These are phyloP conservation scores for Chironex yamaguchii DNA, from an alignment of 30 jellyfish, hydroid and myxozoan genomes.

Conservation along the genomic window DNA sequence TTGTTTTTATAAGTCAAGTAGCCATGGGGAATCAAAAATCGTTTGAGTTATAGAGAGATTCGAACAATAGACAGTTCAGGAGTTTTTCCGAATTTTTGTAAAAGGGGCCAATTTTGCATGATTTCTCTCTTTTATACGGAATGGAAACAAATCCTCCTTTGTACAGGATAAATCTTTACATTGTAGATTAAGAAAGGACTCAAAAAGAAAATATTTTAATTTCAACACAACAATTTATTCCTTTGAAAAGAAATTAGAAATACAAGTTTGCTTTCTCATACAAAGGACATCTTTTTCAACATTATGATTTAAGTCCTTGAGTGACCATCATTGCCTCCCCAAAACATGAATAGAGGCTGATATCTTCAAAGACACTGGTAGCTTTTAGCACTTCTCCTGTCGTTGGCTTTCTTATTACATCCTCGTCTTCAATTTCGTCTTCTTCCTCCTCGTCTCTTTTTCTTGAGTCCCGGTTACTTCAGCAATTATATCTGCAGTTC, in stretches of 20 bases:
- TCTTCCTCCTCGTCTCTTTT: neutral
- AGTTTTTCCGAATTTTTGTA: neutral
- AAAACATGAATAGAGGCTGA: neutral
- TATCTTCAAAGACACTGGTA: neutral
- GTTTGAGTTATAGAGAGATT: neutral
- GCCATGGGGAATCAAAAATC: neutral
- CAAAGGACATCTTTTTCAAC: neutral
- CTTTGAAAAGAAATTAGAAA: neutral
- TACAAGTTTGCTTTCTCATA: neutral
- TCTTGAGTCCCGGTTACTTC: neutral
- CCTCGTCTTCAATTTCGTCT: constrained; percentile 8
- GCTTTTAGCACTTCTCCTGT: constrained; percentile 3
- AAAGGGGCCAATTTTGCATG: neutral
- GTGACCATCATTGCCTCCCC: constrained; percentile 3
- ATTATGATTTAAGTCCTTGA: neutral
- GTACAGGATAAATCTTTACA: neutral
- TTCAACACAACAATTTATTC: neutral
- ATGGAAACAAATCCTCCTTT: neutral
- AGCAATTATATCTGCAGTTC: constrained; percentile 10
- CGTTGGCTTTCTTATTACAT: constrained; percentile 1
- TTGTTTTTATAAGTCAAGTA: neutral
- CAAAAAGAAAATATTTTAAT: no score
- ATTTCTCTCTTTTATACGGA: neutral
- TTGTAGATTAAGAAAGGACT: neutral
- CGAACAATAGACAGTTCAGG: neutral